Evolutionary conservation across 1,140 invertebrate genomes (phyloP), one percentile per base, ranked within the genome.

Genomic region (Zaprionus inermis): DNA sequence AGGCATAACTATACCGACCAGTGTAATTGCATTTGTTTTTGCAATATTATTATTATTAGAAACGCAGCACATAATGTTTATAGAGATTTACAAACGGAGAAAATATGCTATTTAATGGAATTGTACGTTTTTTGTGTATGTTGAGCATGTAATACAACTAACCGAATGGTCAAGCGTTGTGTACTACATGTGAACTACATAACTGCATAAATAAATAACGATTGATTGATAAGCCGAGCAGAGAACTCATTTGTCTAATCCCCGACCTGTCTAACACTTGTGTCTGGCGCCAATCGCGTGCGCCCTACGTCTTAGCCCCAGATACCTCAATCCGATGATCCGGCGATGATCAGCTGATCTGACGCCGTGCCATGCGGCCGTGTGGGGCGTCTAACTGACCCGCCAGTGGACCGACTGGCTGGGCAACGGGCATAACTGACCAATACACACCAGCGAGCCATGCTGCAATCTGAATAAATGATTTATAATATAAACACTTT

Each of bases 401-500:
- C 73, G 73, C 73, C 72, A 49, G 6, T 70, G 66, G 14, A 49
- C 32, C 54, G 55, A 44, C 22, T 46, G 52, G 36, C 36, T 18
- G 36, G 51, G 72, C 9, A 32, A 32, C 30, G 24, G 24, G 70
- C 20, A 38, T 46, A 32, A 68, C 72, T 71, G 72, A 73, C 68
- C 76, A 72, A 54, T 14, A 24, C 30, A 52, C 28, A 59, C 38
- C 52, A 32, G 56, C 49, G 55, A 28, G 56, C 11, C 12, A 58
- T 75, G 56, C 54, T 88, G 72, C 36, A 84, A 88, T 88, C 89
- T 88, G 75, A 88, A 88, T 88, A 88, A 88, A 88, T 88, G 84
- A 88, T 88, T 88, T 88, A 88, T 88, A 88, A 88, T 88, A 77
- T 81, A 88, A 89, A 90, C 85, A 88, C 76, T 81, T 72, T 72